Evolutionary conservation across 2,888 invertebrate genomes (phyloP).

Genomic region (Dynastes maya): DNA sequence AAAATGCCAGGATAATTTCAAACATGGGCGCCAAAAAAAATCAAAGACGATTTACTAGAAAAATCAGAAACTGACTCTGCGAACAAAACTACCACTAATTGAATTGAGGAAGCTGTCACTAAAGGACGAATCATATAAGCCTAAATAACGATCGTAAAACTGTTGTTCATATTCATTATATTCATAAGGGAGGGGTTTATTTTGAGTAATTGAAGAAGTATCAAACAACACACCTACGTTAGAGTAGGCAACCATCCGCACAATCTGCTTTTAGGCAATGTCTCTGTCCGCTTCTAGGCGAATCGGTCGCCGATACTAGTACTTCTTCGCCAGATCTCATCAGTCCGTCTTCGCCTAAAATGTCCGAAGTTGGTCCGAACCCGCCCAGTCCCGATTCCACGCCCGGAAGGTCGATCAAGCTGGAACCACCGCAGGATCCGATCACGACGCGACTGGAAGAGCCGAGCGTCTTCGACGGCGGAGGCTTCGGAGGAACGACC

Average conservation of each 20-base stretch:
- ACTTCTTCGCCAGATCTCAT: conserved; percentile 92
- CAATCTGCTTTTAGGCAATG: conserved; percentile 68
- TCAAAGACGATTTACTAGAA: too few relatives aligned
- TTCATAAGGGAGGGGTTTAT: too few relatives aligned
- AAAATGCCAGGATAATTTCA: too few relatives aligned
- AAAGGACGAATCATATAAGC: too few relatives aligned
- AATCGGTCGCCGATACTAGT: conserved; percentile 94
- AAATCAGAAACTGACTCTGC: too few relatives aligned
- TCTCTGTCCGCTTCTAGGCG: conserved; percentile 79
- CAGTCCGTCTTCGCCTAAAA: conserved; percentile 88
- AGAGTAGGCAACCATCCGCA: conserved; percentile 67
- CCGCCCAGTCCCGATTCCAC: conserved; percentile 77
- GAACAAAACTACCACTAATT: too few relatives aligned
- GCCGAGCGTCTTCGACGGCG: conserved; percentile 74
- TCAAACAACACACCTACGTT: conserved; percentile 52
- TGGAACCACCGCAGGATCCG: conserved; percentile 69
- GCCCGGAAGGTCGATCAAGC: conserved; percentile 73
- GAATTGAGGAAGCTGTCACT: too few relatives aligned
- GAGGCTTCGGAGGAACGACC: conserved; percentile 61
- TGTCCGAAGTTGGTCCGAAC: conserved; percentile 76
- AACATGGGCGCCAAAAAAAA: too few relatives aligned
- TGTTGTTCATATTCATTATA: too few relatives aligned
- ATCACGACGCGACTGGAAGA: conserved; percentile 70
- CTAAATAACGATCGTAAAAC: too few relatives aligned
- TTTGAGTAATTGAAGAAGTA: conserved; percentile 2